Base-by-base conservation (phyloP, 2,797 vertebrate genomes). In the Thunnus albacares region DNA sequence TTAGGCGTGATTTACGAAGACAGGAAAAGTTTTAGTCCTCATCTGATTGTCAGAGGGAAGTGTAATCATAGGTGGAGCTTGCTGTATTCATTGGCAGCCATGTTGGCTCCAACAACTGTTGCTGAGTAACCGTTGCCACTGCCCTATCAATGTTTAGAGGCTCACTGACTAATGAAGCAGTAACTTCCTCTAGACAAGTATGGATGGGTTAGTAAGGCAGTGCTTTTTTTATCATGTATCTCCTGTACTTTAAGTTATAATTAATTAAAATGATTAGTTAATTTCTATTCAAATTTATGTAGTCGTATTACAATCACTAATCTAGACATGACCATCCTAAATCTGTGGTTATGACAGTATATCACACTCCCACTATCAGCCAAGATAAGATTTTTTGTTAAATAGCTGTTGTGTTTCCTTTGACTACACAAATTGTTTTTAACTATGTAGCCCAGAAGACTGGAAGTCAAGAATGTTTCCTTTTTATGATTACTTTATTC, bases 141-240 rank as follows among this genome's bases (percentile, higher is more conserved):
- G 47, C 11, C 1, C 26, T 20, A 12, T 52, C 13, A 70, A 59
- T 57, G 45, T 72, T 26, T 1, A 13, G 18, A 52, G 9, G 22
- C 8, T 60, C 26, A n/a, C 49, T 53, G 60, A 77, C 30, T 45
- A 58, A 30, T 61, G 51, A 75, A 79, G 72, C 61, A 59, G 67
- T 30, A 33, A 33, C 0, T 33, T 33, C 30, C 30, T 33, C 4
- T 33, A 33, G 30, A 30, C 45, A 0, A 13, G 52, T 38, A 38
- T 43, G 3, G 41, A 12, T 43, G 41, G 13, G 41, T 43, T 14
- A 43, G 3, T 43, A 43, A 45, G 41, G 7, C 43, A 64, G 62
- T 20, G 10, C 12, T 49, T 30, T 70, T 35, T 22, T 49, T 49
- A 57, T 63, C 49, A 43, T 5, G 56, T n/a, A n/a, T 56, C 15